Evolutionary conservation across 2,113 vertebrate genomes (phyloP), one percentile per base, ranked within the genome.

Genomic region (Podocnemis expansa): DNA sequence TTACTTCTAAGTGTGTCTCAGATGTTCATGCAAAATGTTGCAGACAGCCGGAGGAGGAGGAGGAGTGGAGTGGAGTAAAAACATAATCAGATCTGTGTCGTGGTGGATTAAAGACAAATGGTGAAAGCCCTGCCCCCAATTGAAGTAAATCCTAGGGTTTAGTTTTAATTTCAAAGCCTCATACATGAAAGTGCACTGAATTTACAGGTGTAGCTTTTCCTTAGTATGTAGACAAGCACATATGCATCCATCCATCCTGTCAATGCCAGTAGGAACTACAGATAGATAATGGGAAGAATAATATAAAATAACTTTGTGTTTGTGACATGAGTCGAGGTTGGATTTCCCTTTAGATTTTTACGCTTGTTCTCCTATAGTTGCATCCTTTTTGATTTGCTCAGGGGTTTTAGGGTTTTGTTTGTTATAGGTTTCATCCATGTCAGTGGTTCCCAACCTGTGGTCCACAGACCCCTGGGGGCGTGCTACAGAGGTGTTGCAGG

Each of bases 341-440:
- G 38, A 19, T 94, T 91, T 90, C 17, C 78, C 84, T 67, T 63
- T 84, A 13, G 19, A 1, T 14, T 70, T 67, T 45, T 76, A 55
- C 29, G 31, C 29, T 47, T 49, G 2, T 1, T 80, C 47, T 70
- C 60, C 52, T 8, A 82, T 51, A 29, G n/a, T 38, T 84, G 54
- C 86, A 6, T 1, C 0, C 27, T 43, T 31, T 38, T 27, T 43
- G 8, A 60, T 76, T 76, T 81, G 0, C 0, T 78, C n/a, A 12
- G 12, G 55, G 43, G 51, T 45, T 86, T 27, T 63, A 52, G 84
- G 56, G 5, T 54, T 85, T 45, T 58, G 43, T 47, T 78, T 55
- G 55, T 89, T 0, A 0, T 31, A 0, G 0, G 56, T 58, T 58
- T n/a, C n/a, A n/a, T n/a, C n/a, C n/a, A n/a, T n/a, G n/a, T n/a